Conservation (phyloP, 2,888 invertebrate species). For the Caradrina clavipalpis region DNA sequence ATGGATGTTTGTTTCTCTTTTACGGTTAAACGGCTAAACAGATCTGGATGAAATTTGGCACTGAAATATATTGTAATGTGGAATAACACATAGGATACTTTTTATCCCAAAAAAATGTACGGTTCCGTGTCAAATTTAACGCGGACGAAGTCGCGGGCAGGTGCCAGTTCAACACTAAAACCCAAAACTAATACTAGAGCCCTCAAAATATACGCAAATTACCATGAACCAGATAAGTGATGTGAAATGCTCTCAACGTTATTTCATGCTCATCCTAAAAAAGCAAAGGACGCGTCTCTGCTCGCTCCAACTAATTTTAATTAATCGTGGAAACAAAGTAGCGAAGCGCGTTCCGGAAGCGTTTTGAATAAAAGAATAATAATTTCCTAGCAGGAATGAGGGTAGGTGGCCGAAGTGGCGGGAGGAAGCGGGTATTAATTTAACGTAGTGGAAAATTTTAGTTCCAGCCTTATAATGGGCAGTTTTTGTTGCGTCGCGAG, state of each 20-base stretch:
- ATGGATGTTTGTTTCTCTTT: too few species aligned
- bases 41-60: too few species aligned
- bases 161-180: conserved; percentile 19
- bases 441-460: conserved; percentile 25
- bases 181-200: conserved; percentile 44
- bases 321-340: conserved; percentile 87
- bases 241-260: conserved; percentile 48
- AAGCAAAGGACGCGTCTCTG: conserved; percentile 71
- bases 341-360: conserved; percentile 74
- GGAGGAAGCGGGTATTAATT: conserved; percentile 48
- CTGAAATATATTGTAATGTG: too few species aligned
- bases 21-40: too few species aligned
- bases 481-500: background rate
- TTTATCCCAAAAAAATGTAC: too few species aligned
- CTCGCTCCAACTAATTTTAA: conserved; percentile 83
- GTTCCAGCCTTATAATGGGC: background rate
- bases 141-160: too few species aligned
- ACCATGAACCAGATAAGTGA: conserved; percentile 40
- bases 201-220: conserved; percentile 45
- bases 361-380: conserved; percentile 81
- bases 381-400: conserved; percentile 67
- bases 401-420: conserved; percentile 49
- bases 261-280: conserved; percentile 64
- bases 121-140: too few species aligned
- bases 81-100: too few species aligned